Evolutionary conservation across 2,113 vertebrate genomes (phyloP), one percentile per base, ranked within the genome.

Genomic region (Marmota monax): DNA sequence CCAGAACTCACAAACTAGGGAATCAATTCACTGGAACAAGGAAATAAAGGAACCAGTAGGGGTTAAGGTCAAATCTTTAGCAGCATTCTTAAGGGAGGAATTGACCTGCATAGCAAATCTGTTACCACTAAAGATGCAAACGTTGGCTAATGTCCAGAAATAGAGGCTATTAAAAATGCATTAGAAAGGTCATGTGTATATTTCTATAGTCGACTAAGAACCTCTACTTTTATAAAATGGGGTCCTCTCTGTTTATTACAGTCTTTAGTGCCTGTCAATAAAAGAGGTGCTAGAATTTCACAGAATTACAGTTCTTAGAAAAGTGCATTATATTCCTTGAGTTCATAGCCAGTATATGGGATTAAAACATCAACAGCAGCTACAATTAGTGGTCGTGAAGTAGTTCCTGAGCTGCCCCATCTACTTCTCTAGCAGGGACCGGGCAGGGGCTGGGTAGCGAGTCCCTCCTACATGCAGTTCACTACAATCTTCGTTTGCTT

Each of bases 161-260:
- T 4, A 76, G 86, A 96, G 42, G 80, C 83, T 65, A 96, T 97
- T 97, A 97, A 97, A 97, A 94, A 85, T 74, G 53, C 92, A 97
- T 97, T 90, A 83, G 17, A 23, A 67, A 37, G 48, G 37, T 73
- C 92, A 20, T 96, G 95, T 88, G 90, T 95, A 88, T 82, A 91
- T 96, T 79, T 85, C 96, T 79, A 1, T 42, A 84, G 72, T 85
- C 5, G 5, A 91, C 58, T 69, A 53, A 78, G 91, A 95, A 58
- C 88, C 61, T 89, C 69, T 37, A 10, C 14, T 92, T 39, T 3
- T 39, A 63, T 58, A 69, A 88, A 90, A 63, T 0, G 29, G 48
- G 32, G 39, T 72, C 37, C 51, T 37, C 11, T 61, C 83, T 91
- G 78, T 86, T 58, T 61, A 78, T 20, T 37, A 72, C 1, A 45